Conservation (phyloP, 2,113 vertebrate species). For the Hyperopisus bebe region DNA sequence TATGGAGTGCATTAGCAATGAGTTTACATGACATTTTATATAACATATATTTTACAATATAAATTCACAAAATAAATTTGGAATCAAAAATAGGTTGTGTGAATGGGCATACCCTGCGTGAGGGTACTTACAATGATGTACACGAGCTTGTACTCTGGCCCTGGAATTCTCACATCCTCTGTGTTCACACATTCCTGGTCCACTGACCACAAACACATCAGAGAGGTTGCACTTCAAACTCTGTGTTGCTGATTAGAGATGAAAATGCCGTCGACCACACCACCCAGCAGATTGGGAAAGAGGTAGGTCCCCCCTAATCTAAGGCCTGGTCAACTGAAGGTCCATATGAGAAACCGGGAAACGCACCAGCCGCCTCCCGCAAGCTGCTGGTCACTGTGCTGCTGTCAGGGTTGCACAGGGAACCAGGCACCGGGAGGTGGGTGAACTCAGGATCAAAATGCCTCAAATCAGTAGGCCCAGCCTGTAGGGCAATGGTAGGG, state of each 20-base stretch:
- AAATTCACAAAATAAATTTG: neutral
- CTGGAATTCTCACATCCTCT: neutral
- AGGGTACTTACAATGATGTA: neutral
- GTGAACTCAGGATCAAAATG: constrained; percentile 74
- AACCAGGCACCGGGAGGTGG: constrained; percentile 62
- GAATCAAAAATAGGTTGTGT: neutral
- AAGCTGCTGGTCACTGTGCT: constrained; percentile 58
- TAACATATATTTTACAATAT: neutral
- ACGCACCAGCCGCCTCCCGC: constrained; percentile 63
- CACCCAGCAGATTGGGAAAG: neutral
- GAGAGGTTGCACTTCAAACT: neutral
- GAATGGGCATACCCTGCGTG: neutral
- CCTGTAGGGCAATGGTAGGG: constrained; percentile 38
- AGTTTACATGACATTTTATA: neutral
- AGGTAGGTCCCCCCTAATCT: constrained; percentile 39
- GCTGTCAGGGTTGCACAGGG: constrained; percentile 55
- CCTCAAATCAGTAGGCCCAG: constrained; percentile 63
- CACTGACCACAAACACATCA: neutral
- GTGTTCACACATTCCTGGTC: neutral
- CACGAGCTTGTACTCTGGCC: neutral
- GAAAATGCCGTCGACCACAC: neutral
- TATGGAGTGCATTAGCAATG: neutral
- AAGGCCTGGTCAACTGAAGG: constrained; percentile 52
- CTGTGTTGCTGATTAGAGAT: neutral
- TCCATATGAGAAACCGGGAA: constrained; percentile 69